Conservation (phyloP, 2,797 vertebrate species). For the Strix occidentalis region DNA sequence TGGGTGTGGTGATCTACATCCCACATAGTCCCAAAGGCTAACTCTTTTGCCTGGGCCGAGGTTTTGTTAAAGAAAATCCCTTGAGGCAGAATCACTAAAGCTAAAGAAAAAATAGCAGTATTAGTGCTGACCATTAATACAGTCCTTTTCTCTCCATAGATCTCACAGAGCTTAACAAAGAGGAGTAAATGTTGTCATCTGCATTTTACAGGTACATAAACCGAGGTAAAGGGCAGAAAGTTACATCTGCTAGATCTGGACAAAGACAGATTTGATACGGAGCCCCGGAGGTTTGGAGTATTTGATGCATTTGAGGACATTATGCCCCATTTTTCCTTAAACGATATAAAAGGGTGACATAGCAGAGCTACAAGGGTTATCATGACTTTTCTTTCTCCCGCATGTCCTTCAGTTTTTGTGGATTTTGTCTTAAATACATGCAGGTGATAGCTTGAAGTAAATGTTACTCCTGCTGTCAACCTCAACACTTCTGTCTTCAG, state of each 20-base stretch:
- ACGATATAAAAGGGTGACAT: neutral
- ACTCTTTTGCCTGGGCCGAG: neutral
- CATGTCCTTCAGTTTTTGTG: neutral
- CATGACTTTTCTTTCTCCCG: neutral
- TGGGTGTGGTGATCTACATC: slow-evolving; percentile 43
- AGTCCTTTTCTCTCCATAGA: neutral
- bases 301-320: neutral
- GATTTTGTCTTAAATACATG: neutral
- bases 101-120: neutral
- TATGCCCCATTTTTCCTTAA: neutral
- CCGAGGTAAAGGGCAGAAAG: neutral
- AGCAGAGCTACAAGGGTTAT: neutral
- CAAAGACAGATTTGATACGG: neutral
- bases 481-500: neutral
- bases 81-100: neutral
- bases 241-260: neutral
- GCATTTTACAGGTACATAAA: neutral
- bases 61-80: slow-evolving; percentile 26
- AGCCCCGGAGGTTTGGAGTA: neutral
- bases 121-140: neutral
- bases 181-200: neutral
- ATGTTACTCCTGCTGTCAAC: neutral
- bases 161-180: neutral
- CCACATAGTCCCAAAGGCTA: neutral
- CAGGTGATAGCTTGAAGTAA: neutral